Evolutionary conservation across 2,797 vertebrate species (phyloP), one percentile per base, ranked within the genome.

Genomic region (Mormyrops attenuatus): DNA sequence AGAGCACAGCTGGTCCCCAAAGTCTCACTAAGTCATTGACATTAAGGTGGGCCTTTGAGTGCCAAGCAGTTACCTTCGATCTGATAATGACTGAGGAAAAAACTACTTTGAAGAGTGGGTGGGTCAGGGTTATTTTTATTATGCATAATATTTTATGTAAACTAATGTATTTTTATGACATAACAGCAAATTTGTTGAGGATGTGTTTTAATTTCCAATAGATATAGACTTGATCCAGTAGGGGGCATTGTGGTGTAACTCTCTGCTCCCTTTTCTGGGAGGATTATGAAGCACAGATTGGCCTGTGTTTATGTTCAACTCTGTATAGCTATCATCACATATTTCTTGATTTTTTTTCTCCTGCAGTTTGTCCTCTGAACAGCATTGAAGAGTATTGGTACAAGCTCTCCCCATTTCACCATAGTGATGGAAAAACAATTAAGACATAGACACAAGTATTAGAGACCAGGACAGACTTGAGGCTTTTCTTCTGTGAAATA

Each of bases 231-330:
- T 50, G 1, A 90, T 57, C 96, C 96, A 96, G 95, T 93, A 96
- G 97, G 95, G 96, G 96, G 95, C 96, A 94, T 94, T 97, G 94
- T 94, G 95, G 96, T 93, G 95, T 93, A 96, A 95, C 94, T 92
- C 90, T 94, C 88, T 88, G 11, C 91, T 90, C 87, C 41, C 87
- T 47, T 20, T 93, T 93, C 93, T 92, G 92, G 15, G 69, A 17
- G 55, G 26, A 82, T 63, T 80, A 47, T 34, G 69, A 66, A 89
- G 80, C 44, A 63, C 50, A 60, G 47, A 53, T 87, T 55, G 57
- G 73, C 49, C 77, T 60, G 57, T 66, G 80, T 44, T 90, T 89
- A 86, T 89, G 88, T 90, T 88, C 60, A 88, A 88, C 52, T 82
- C 52, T 34, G 20, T 80, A 77, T 57, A 17, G 50, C 85, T 63